These are phyloP conservation scores for Ammodytes dubius DNA, from an alignment of 2,113 vertebrate species.

Conservation along the genomic window DNA sequence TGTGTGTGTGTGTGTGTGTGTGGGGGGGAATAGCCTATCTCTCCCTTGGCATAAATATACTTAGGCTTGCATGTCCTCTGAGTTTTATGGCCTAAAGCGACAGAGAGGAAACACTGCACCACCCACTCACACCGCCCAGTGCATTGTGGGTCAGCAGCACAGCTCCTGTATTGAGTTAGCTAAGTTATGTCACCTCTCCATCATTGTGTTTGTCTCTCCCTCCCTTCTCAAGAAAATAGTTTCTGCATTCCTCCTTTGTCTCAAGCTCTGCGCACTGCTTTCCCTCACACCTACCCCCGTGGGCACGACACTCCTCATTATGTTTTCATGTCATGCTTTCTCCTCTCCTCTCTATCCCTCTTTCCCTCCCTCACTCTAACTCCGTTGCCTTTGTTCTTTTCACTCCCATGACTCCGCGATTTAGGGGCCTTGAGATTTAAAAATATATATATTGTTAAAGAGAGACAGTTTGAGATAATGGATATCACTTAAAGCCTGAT, in stretches of 20 bases:
- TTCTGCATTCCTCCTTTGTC: constrained; percentile 57
- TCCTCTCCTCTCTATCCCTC: constrained; percentile 28
- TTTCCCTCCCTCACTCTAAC: constrained; percentile 25
- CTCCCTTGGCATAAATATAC: constrained; percentile 49
- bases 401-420: constrained; percentile 34
- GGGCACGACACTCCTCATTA: constrained; percentile 74
- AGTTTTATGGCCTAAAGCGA: constrained; percentile 53
- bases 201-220: constrained; percentile 40
- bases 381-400: constrained; percentile 58
- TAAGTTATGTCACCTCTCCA: constrained; percentile 61
- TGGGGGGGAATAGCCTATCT: background rate
- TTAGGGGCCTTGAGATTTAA: constrained; percentile 6
- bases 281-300: constrained; percentile 64
- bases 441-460: background rate
- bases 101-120: constrained; percentile 53
- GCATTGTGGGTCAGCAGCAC: constrained; percentile 55
- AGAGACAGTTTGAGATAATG: constrained; percentile 1
- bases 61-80: constrained; percentile 38
- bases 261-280: constrained; percentile 34
- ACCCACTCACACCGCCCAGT: constrained; percentile 30
- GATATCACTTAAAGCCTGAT: constrained; percentile 37
- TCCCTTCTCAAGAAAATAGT: constrained; percentile 24
- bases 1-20: no score
- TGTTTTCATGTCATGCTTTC: constrained; percentile 74
- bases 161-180: constrained; percentile 42